phyloP scores from a whole-genome alignment of 1,140 invertebrate genomes.

The Platyscapa corneri region DNA sequence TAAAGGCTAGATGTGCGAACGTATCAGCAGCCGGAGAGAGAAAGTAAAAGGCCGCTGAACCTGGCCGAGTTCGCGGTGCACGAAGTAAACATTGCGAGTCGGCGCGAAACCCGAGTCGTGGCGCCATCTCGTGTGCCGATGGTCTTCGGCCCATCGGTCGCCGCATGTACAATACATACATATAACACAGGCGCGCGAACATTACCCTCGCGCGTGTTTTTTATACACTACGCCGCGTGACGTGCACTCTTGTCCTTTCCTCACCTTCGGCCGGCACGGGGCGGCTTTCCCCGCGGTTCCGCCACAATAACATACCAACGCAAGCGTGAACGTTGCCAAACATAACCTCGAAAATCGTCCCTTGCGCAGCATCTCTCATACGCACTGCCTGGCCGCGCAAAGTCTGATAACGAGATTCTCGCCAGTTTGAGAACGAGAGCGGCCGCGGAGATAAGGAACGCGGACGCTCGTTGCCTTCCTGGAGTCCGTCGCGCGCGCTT shows the following conservation, averaged over 20 bases:
- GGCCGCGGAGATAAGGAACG: background rate
- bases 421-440: too few relatives aligned
- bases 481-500: background rate
- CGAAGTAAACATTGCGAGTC: slow-evolving; percentile 47
- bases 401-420: too few relatives aligned
- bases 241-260: background rate
- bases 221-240: slow-evolving; percentile 48
- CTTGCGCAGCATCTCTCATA: too few relatives aligned
- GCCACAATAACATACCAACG: background rate
- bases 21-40: background rate
- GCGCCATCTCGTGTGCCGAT: slow-evolving; percentile 35
- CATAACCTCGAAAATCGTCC: slow-evolving; percentile 35
- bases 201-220: slow-evolving; percentile 41
- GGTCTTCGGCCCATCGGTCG: background rate
- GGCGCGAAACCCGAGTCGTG: slow-evolving; percentile 28
- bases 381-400: too few relatives aligned
- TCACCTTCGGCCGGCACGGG: too few relatives aligned
- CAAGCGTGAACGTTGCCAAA: background rate
- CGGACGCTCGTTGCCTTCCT: background rate
- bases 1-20: background rate
- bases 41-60: slow-evolving; percentile 46
- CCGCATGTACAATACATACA: background rate
- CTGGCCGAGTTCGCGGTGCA: background rate
- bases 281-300: background rate
- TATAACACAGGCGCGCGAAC: background rate